Evolutionary conservation across 2,797 vertebrate species (phyloP).

Genomic region (Labeo calbasu): DNA sequence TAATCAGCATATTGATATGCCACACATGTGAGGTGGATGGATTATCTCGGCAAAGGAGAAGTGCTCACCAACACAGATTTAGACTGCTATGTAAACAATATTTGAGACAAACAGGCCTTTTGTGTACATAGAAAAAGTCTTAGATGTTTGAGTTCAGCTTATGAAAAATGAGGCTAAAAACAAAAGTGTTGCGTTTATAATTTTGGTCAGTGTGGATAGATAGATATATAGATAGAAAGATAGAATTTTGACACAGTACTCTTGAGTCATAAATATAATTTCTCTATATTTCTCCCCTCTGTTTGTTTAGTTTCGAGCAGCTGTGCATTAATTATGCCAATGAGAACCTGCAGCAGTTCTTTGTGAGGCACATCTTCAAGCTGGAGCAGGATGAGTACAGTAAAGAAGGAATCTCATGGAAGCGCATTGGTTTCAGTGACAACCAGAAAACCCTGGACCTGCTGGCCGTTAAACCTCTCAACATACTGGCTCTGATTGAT

Average conservation of each 20-base stretch:
- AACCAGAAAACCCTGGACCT: conserved; percentile 87
- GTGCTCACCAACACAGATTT: too few relatives aligned
- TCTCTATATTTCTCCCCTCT: background rate
- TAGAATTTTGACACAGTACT: background rate
- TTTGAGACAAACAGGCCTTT: too few relatives aligned
- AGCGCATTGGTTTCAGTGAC: conserved; percentile 83
- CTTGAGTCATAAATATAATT: background rate
- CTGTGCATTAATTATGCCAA: conserved; percentile 97
- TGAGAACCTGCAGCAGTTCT: conserved; percentile 96
- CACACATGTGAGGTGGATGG: too few relatives aligned
- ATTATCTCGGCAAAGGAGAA: too few relatives aligned
- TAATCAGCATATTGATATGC: too few relatives aligned
- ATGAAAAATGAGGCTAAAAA: too few relatives aligned
- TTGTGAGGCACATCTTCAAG: conserved; percentile 89
- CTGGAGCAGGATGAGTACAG: conserved; percentile 91
- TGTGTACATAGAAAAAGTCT: too few relatives aligned
- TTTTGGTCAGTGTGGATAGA: background rate
- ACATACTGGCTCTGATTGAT: conserved; percentile 85
- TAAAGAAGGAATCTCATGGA: conserved; percentile 85
- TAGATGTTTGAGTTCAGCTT: too few relatives aligned
- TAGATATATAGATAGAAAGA: background rate
- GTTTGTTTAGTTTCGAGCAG: conserved; percentile 89
- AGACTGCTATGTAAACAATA: too few relatives aligned
- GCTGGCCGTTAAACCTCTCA: conserved; percentile 83
- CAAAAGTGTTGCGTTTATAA: too few relatives aligned